Evolutionary conservation across 2,797 vertebrate species (phyloP).

Genomic region (Kryptopterus vitreolus): DNA sequence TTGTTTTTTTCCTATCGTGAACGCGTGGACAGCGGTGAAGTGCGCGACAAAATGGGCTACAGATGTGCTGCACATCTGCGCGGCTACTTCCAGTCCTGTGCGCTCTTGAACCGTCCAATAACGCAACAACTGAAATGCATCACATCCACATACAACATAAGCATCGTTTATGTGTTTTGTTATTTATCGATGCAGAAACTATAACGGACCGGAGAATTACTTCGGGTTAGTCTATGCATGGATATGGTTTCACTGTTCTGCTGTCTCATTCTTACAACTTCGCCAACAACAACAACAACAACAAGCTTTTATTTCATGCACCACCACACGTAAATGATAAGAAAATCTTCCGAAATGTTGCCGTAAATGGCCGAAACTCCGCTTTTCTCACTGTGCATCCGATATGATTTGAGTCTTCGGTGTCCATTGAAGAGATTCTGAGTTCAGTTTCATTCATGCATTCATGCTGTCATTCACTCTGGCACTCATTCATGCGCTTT

Average conservation of each 20-base stretch:
- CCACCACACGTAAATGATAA: conserved; percentile 4
- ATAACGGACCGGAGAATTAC: neutral
- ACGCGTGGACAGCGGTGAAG: too few species aligned
- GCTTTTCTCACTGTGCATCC: conserved; percentile 37
- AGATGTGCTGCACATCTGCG: conserved; percentile 55
- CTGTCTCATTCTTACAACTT: conserved; percentile 39
- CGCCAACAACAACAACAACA: neutral
- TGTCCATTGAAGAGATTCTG: conserved; percentile 21
- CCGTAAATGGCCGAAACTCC: conserved; percentile 19
- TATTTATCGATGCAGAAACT: neutral
- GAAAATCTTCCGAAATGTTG: neutral
- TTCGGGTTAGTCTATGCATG: neutral
- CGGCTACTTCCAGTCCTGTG: conserved; percentile 5
- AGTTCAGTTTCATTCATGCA: conserved; percentile 57
- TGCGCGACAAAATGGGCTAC: conserved; percentile 40
- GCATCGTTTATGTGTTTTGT: neutral
- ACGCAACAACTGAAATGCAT: neutral
- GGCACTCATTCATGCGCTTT: conserved; percentile 82
- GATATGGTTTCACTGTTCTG: neutral
- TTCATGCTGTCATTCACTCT: conserved; percentile 63
- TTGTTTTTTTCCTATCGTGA: too few species aligned
- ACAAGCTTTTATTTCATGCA: conserved; percentile 22
- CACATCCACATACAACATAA: neutral
- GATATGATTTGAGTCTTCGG: conserved; percentile 34
- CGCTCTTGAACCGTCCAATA: neutral